Percentiles rank a stretch among this genome's conserved stretches.
Evolutionary conservation across 1,140 invertebrate species (phyloP).

Genomic region (Calycopis cecrops): DNA sequence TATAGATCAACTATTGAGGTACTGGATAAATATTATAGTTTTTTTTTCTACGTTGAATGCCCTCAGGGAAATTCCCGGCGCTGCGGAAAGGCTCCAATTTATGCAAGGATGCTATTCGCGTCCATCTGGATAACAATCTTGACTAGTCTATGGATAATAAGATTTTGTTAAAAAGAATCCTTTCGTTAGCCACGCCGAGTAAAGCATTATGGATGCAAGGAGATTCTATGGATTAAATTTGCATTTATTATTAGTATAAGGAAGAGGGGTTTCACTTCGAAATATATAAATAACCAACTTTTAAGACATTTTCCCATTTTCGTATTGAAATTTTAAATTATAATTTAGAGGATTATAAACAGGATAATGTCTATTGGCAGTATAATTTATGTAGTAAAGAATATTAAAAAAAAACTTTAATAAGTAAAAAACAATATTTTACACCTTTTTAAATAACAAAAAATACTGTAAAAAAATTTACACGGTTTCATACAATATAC

Average conservation of each 20-base stretch:
- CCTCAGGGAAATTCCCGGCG: conserved; percentile 58
- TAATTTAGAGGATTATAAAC: too few relatives aligned
- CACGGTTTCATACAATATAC: too few relatives aligned
- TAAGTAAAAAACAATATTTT: too few relatives aligned
- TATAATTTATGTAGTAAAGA: too few relatives aligned
- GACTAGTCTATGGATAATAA: conserved; percentile 27
- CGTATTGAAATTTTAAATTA: too few relatives aligned
- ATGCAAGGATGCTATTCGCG: conserved; percentile 53
- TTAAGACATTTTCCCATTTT: too few relatives aligned
- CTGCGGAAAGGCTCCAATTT: conserved; percentile 62
- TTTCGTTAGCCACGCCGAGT: conserved; percentile 4
- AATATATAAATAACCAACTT: not conserved
- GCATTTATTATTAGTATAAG: conserved; percentile 11
- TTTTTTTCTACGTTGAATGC: conserved; percentile 57
- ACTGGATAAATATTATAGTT: conserved; percentile 49
- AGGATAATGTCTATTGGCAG: too few relatives aligned
- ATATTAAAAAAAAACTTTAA: too few relatives aligned
- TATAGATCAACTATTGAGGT: conserved; percentile 52
- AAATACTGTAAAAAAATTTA: too few relatives aligned
- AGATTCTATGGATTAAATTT: conserved; percentile 10
- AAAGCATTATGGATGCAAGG: conserved; percentile 8
- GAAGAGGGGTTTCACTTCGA: not conserved
- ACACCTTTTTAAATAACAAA: too few relatives aligned
- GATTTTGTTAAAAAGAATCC: conserved; percentile 14
- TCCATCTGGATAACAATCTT: conserved; percentile 54